Evolutionary conservation across 2,113 vertebrate genomes (phyloP).

Genomic region (Tricholaema leucomelas): DNA sequence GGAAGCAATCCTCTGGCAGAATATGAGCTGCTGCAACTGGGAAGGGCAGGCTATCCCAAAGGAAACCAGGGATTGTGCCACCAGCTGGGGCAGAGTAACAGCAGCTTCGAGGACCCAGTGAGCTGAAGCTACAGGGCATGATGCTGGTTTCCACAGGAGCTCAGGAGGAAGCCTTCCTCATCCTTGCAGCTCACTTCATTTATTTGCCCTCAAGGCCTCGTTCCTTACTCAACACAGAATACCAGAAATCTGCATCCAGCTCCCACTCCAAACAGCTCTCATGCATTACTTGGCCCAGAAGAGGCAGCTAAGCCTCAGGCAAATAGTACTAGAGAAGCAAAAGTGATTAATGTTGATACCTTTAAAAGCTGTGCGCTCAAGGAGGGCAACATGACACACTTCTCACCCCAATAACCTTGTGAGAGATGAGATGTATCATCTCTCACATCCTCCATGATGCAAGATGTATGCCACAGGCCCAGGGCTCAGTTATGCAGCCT

Average conservation of each 20-base stretch:
- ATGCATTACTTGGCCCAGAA: not conserved
- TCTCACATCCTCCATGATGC: not conserved
- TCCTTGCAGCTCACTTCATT: not conserved
- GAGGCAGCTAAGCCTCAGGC: not conserved
- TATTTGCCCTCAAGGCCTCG: not conserved
- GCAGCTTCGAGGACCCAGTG: not conserved
- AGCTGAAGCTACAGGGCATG: not conserved
- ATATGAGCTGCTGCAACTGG: fast-evolving
- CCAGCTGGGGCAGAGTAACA: not conserved
- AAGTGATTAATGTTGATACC: not conserved
- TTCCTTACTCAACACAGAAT: not conserved
- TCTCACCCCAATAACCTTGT: not conserved
- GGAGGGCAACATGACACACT: not conserved
- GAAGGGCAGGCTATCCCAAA: not conserved
- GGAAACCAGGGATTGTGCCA: not conserved
- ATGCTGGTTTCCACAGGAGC: not conserved
- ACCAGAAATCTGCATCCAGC: not conserved
- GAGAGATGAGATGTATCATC: not conserved
- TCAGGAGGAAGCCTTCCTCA: not conserved
- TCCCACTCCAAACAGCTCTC: not conserved
- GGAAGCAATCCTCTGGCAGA: not conserved
- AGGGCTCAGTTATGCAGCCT: not conserved
- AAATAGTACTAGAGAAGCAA: not conserved
- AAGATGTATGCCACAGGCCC: not conserved
- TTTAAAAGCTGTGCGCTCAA: not conserved